A percentile compares a stretch with the other conserved stretches of the same genome.
These are phyloP conservation scores for Ceriagrion tenellum DNA, from an alignment of 2,888 invertebrate species.

Conservation along the genomic window DNA sequence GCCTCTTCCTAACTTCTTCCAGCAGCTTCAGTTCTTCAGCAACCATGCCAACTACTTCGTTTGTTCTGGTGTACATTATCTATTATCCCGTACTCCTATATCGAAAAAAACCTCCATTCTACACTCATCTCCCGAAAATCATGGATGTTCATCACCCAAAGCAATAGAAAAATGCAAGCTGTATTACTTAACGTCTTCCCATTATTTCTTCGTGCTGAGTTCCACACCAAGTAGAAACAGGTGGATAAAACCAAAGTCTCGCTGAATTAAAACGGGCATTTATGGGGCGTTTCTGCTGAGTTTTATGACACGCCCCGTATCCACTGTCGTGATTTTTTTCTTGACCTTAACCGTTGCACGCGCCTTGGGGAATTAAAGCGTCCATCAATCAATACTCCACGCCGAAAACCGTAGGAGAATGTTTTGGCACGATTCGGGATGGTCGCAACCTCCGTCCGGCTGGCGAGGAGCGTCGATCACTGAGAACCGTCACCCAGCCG, in stretches of 20 bases:
- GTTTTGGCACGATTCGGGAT: not conserved
- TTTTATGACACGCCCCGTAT: not conserved
- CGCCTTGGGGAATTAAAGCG: not conserved
- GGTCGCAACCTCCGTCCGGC: not conserved
- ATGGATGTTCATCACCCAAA: too few relatives aligned
- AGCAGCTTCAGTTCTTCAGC: too few relatives aligned
- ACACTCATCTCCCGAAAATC: too few relatives aligned
- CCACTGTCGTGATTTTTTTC: not conserved
- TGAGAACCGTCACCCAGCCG: constrained; percentile 6
- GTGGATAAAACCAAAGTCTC: not conserved
- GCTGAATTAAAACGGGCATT: not conserved
- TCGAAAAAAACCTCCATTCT: too few relatives aligned
- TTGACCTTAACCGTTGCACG: not conserved
- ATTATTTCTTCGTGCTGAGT: not conserved
- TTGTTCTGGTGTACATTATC: too few relatives aligned
- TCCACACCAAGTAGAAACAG: not conserved
- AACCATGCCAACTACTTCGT: too few relatives aligned
- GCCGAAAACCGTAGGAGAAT: not conserved
- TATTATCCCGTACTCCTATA: too few relatives aligned
- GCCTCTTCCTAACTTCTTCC: too few relatives aligned
- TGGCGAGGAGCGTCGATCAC: not conserved
- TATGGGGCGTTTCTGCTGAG: not conserved
- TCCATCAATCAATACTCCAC: not conserved
- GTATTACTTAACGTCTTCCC: too few relatives aligned
- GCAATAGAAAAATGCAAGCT: too few relatives aligned